Conservation (phyloP, 2,797 vertebrate species). For the Myotis daubentonii region DNA sequence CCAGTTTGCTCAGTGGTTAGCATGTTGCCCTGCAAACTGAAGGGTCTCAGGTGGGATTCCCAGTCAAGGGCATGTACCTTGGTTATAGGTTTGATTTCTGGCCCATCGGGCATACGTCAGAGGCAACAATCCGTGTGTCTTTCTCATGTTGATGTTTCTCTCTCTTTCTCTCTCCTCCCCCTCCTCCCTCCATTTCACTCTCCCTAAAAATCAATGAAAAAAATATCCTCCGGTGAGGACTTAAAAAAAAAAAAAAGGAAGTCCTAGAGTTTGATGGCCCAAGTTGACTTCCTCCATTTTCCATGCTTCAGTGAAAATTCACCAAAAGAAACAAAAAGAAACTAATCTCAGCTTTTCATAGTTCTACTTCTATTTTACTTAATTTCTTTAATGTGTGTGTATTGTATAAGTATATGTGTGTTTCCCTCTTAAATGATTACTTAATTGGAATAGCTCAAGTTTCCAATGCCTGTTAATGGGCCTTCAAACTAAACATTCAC, state of each 20-base stretch:
- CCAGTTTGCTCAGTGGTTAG: too few relatives aligned
- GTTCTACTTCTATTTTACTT: neutral
- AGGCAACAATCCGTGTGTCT: too few relatives aligned
- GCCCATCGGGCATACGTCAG: too few relatives aligned
- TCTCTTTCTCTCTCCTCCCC: too few relatives aligned
- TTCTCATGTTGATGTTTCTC: too few relatives aligned
- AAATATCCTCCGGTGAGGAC: too few relatives aligned
- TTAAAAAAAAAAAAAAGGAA: neutral
- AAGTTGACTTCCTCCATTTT: neutral
- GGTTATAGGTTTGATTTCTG: too few relatives aligned
- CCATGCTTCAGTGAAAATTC: slow-evolving; percentile 14
- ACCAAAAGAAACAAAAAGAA: neutral
- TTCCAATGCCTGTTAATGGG: neutral
- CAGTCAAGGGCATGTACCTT: too few relatives aligned
- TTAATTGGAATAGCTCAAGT: neutral
- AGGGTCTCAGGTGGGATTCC: too few relatives aligned
- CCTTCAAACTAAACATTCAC: slow-evolving; percentile 5
- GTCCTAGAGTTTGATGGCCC: neutral
- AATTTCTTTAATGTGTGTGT: neutral
- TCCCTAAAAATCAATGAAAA: too few relatives aligned
- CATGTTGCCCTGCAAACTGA: too few relatives aligned
- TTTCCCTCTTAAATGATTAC: slow-evolving; percentile 2
- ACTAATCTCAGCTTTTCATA: neutral
- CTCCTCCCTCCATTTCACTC: too few relatives aligned
- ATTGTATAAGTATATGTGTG: neutral